These are phyloP conservation scores for Rhizoglyphus robini DNA, from an alignment of 1,140 invertebrate species.

Conservation along the genomic window DNA sequence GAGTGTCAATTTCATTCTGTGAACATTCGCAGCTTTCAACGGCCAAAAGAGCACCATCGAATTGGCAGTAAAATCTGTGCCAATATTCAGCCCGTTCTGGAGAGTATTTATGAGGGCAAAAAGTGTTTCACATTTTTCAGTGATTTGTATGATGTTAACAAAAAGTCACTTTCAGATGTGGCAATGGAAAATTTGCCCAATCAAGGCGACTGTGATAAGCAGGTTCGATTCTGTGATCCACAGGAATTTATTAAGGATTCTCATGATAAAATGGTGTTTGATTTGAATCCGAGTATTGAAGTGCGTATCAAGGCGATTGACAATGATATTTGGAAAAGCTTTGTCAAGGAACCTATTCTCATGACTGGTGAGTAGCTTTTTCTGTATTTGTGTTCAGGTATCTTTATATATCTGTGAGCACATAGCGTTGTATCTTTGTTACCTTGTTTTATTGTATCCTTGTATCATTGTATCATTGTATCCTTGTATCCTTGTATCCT, in stretches of 20 bases:
- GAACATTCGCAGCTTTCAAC: slow-evolving; percentile 1
- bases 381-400: no score
- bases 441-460: no score
- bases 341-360: neutral
- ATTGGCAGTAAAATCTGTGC: neutral
- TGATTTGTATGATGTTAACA: neutral
- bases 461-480: neutral
- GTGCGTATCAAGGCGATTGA: neutral
- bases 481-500: no score
- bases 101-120: neutral
- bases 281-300: slow-evolving; percentile 2
- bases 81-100: neutral
- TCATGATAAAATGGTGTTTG: neutral
- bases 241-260: neutral
- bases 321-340: neutral
- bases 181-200: neutral
- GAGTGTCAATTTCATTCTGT: neutral
- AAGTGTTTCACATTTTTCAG: neutral
- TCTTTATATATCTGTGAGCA: no score
- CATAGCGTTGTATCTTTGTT: no score
- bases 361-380: neutral
- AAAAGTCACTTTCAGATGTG: neutral
- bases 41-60: neutral
- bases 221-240: neutral
- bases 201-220: neutral